Evolutionary conservation across 2,113 vertebrate species (phyloP).

Genomic region (Ciconia maguari): DNA sequence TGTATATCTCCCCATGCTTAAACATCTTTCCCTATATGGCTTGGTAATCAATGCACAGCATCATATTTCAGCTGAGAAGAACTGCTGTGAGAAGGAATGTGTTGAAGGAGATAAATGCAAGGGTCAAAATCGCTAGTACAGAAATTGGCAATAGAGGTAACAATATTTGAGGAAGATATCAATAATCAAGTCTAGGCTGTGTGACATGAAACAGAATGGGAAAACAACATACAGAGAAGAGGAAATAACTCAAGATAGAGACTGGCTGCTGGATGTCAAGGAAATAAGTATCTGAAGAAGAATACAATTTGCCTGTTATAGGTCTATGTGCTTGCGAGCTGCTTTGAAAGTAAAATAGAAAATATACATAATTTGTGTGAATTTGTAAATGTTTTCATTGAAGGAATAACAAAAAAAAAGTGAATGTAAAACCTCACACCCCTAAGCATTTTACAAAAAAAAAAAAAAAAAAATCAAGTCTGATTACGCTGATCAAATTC

Average conservation of each 20-base stretch:
- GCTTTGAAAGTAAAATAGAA: not conserved
- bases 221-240: not conserved
- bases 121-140: not conserved
- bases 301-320: not conserved
- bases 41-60: not conserved
- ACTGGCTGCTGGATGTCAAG: not conserved
- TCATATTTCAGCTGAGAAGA: not conserved
- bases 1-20: not conserved
- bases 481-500: not conserved
- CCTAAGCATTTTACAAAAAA: not conserved
- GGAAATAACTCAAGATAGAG: not conserved
- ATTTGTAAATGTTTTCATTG: not conserved
- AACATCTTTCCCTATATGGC: not conserved
- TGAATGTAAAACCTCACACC: not conserved
- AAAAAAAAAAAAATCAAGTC: not conserved
- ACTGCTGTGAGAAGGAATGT: not conserved
- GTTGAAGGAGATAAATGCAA: not conserved
- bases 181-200: not conserved
- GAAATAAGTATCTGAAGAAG: not conserved
- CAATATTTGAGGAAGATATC: not conserved
- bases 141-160: not conserved
- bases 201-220: not conserved
- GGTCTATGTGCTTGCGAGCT: rapidly evolving
- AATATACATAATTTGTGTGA: not conserved
- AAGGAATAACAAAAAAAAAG: not conserved